Conservation (phyloP, 2,113 vertebrate species). For the Cichladusa arquata region DNA sequence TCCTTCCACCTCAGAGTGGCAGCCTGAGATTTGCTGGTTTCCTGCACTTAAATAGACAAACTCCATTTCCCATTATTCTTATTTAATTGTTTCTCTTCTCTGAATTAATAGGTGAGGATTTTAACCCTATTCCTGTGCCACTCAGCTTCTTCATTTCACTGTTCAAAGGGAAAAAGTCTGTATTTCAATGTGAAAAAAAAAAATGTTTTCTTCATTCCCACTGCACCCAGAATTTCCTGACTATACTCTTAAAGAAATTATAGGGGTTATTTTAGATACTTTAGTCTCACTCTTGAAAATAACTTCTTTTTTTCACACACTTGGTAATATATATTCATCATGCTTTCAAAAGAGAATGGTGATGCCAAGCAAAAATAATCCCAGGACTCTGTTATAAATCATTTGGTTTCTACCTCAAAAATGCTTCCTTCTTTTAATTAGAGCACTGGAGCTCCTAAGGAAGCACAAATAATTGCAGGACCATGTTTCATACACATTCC, state of each 20-base stretch:
- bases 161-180: not conserved
- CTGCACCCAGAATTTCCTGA: not conserved
- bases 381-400: not conserved
- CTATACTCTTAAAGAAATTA: not conserved
- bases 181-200: not conserved
- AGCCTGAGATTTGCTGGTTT: not conserved
- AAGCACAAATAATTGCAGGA: not conserved
- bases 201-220: not conserved
- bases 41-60: not conserved
- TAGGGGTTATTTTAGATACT: not conserved
- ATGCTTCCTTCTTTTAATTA: not conserved
- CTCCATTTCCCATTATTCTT: not conserved
- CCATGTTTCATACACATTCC: not conserved
- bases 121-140: not conserved
- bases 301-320: not conserved
- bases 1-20: not conserved
- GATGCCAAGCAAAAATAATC: not conserved
- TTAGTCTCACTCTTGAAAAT: not conserved
- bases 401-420: not conserved
- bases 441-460: not conserved
- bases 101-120: not conserved
- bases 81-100: not conserved
- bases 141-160: not conserved
- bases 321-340: not conserved
- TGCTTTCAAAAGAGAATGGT: not conserved